Conservation (phyloP, 2,888 invertebrate genomes). For the Melieria picta region DNA sequence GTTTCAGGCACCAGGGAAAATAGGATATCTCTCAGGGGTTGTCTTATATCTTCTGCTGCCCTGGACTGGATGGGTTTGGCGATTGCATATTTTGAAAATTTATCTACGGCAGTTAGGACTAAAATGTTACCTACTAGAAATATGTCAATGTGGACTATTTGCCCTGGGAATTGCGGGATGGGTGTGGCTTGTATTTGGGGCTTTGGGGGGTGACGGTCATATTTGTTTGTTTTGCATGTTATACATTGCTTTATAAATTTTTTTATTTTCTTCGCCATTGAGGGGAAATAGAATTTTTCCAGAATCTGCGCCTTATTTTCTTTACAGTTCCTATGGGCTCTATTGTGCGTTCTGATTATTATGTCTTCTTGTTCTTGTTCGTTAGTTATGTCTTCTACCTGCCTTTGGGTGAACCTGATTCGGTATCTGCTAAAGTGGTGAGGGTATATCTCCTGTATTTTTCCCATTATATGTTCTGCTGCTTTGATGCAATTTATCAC, state of each 20-base stretch:
- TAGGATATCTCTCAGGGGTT: too few species aligned
- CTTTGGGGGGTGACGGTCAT: constrained; percentile 30
- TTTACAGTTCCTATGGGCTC: constrained; percentile 30
- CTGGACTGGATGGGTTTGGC: too few species aligned
- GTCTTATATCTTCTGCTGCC: too few species aligned
- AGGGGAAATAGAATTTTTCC: constrained; percentile 29
- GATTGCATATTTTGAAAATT: too few species aligned
- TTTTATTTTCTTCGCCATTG: constrained; percentile 22
- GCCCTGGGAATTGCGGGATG: too few species aligned
- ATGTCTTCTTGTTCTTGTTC: constrained; percentile 29
- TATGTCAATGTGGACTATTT: too few species aligned
- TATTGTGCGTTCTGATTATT: constrained; percentile 28
- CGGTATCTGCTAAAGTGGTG: constrained; percentile 27
- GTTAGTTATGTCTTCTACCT: constrained; percentile 32
- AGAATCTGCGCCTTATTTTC: constrained; percentile 33
- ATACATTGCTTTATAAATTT: constrained; percentile 17
- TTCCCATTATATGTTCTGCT: constrained; percentile 28
- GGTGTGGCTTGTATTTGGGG: constrained; percentile 14
- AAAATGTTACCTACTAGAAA: too few species aligned
- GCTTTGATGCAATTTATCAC: constrained; percentile 33
- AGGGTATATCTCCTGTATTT: constrained; percentile 25
- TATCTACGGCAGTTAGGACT: too few species aligned
- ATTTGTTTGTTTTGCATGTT: constrained; percentile 14
- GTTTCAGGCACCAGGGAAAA: too few species aligned
- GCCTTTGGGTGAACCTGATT: constrained; percentile 36